Base-by-base conservation (phyloP, 2,797 vertebrate species). In the Apodemus agrarius region DNA sequence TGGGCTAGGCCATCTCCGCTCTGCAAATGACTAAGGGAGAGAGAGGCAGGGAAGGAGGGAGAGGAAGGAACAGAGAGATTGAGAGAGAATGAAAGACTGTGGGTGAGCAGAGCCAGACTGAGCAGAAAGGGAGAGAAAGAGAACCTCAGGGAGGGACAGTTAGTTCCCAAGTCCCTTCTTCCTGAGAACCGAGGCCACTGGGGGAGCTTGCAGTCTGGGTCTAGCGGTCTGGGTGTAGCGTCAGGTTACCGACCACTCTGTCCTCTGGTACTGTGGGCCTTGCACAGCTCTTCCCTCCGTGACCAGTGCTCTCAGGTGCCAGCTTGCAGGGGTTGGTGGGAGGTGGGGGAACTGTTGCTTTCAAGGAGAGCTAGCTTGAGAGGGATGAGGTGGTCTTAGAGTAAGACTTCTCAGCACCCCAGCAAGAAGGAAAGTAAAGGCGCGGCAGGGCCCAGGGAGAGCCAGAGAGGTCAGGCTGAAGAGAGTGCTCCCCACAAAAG, bases 1-100 rank as follows among this genome's bases (percentile, higher is more conserved):
- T 97, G 98, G 98, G 97, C 96, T 96, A 97, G 97, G 97, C 96
- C 97, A 98, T 98, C 98, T 98, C 96, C 10, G 89, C 91, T 98
- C 96, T 54, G 95, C 95, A 98, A 98, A 98, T 98, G 98, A 98
- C 97, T 98, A 89, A 91, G 97, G 91, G 97, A 97, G 97, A 97
- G 97, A 97, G 96, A 96, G 97, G 96, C 94, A 87, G 85, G 91
- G 96, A 96, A 95, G 89, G 95, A 94, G 93, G 57, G 96, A 97
- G 95, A 94, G 91, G 90, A 95, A 87, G 92, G 96, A 96, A 86
- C 78, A 75, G 74, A 87, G 94, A 72, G 85, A 84, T 22, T 22
- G 94, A 78, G 67, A 93, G 72, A 72, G 92, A 82, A 96, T 19
- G 65, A 91, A 72, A 72, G 92, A 91, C 94, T 5, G 67, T 46